Evolutionary conservation across 2,888 invertebrate species (phyloP), one percentile per base, ranked within the genome.

Genomic region (Eupithecia centaureata): DNA sequence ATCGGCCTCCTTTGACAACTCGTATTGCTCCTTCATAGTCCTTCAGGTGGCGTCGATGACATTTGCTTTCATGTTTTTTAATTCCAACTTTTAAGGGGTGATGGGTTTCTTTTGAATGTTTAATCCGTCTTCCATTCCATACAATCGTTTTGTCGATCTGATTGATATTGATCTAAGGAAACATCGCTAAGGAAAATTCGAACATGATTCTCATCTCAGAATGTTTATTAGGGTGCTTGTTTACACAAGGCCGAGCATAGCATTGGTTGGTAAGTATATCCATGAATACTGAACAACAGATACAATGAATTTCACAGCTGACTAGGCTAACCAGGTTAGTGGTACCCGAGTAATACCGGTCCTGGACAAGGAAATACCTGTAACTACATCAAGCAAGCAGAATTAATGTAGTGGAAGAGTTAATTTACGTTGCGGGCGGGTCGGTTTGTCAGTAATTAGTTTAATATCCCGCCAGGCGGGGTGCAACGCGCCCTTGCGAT

Each of bases 361-460:
- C 27, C 62, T 30, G 42, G 65, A 62, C 70, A 65, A 71, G 71
- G 65, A 68, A 68, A 68, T 68, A 66, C 66, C 68, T 68, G 68
- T 63, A 64, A 71, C 65, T 65, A 68, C 59, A 67, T 65, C 66
- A 64, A 63, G 70, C 70, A 63, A 70, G 61, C 56, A 25, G 61
- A 70, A 66, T 83, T 85, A 88, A 87, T 89, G 85, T 85, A 88
- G 83, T 85, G 77, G 79, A 83, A 83, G 83, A 81, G 82, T 81
- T 86, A 86, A 87, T 86, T 86, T 82, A 79, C 79, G 81, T 82
- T 82, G 79, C 77, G 82, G 83, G 73, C 82, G 78, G 82, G 82
- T 82, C 84, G 85, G 87, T 87, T 89, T 88, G 88, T 86, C 85
- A 78, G 83, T 90, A 92, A 92, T 91, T 87, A 87, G 89, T 87